Percentiles rank a stretch among this genome's conserved stretches.
Evolutionary conservation across 2,888 invertebrate genomes (phyloP).

Genomic region (Ctenicera cuprea): DNA sequence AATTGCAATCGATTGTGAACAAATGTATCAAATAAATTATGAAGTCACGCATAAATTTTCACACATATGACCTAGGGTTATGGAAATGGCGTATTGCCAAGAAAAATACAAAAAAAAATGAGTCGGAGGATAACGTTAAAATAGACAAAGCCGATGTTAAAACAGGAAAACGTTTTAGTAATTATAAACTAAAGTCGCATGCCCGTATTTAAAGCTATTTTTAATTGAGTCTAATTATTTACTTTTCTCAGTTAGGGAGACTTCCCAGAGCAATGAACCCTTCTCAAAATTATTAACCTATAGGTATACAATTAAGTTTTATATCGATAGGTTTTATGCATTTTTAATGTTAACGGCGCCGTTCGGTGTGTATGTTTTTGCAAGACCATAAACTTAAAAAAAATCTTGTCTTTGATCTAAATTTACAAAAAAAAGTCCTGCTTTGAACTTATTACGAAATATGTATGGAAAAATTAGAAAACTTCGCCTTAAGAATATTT

Average conservation of each 20-base stretch:
- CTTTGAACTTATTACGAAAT: too few relatives aligned
- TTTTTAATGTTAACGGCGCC: too few relatives aligned
- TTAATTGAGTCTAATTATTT: slow-evolving; percentile 39
- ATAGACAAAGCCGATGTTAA: slow-evolving; percentile 23
- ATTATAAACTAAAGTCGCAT: slow-evolving; percentile 13
- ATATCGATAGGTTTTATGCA: too few relatives aligned
- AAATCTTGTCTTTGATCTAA: too few relatives aligned
- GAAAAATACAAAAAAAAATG: slow-evolving; percentile 46
- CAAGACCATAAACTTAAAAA: too few relatives aligned
- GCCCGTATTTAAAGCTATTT: slow-evolving; percentile 33
- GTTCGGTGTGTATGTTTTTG: too few relatives aligned
- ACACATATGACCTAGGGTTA: slow-evolving; percentile 50
- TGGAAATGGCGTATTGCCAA: slow-evolving; percentile 51
- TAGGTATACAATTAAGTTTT: neutral
- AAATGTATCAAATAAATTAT: slow-evolving; percentile 10
- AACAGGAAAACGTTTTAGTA: slow-evolving; percentile 23
- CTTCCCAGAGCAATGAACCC: slow-evolving; percentile 27
- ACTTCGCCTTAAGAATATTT: too few relatives aligned
- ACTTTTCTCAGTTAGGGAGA: slow-evolving; percentile 17
- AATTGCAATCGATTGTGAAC: slow-evolving; percentile 6
- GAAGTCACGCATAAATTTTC: slow-evolving; percentile 21
- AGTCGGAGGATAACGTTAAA: slow-evolving; percentile 26
- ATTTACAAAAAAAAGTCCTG: too few relatives aligned
- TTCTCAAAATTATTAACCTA: neutral
- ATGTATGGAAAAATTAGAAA: too few relatives aligned